A percentile compares a stretch with the other conserved stretches of the same genome.
These are phyloP conservation scores for Mesoclemmys tuberculata DNA, from an alignment of 2,113 vertebrate genomes.

Conservation along the genomic window DNA sequence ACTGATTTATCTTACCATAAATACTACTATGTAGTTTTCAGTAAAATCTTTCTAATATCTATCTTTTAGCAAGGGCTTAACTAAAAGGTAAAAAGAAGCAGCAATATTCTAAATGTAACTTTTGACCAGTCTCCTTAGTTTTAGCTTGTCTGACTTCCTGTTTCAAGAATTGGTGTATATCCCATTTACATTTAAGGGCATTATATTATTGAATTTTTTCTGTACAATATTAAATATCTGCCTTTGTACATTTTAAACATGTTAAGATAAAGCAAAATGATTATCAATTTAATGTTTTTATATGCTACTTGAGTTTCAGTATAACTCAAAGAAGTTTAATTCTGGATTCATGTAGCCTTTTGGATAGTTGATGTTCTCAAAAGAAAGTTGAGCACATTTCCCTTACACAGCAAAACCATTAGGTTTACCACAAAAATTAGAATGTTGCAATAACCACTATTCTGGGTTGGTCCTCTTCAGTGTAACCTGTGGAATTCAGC, in stretches of 20 bases:
- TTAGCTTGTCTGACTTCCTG: neutral
- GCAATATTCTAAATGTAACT: neutral
- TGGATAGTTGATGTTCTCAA: neutral
- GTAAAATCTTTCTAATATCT: neutral
- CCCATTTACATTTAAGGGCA: neutral
- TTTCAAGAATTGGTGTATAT: neutral
- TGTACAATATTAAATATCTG: neutral
- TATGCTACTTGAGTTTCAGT: neutral
- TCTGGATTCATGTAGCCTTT: neutral
- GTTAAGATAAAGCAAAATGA: neutral
- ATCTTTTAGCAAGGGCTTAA: neutral
- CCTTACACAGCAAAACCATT: neutral
- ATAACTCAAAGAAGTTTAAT: neutral
- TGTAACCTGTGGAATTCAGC: neutral
- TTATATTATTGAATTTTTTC: neutral
- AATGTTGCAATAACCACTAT: neutral
- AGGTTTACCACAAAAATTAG: neutral
- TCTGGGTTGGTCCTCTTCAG: neutral
- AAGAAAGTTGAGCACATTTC: neutral
- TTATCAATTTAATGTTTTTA: neutral
- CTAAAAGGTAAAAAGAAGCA: neutral
- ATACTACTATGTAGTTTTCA: neutral
- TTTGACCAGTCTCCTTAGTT: neutral
- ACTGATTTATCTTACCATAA: conserved; percentile 8
- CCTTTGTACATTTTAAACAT: neutral